phyloP scores from a whole-genome alignment of 1,140 invertebrate genomes.

The Saccostrea glomerata region DNA sequence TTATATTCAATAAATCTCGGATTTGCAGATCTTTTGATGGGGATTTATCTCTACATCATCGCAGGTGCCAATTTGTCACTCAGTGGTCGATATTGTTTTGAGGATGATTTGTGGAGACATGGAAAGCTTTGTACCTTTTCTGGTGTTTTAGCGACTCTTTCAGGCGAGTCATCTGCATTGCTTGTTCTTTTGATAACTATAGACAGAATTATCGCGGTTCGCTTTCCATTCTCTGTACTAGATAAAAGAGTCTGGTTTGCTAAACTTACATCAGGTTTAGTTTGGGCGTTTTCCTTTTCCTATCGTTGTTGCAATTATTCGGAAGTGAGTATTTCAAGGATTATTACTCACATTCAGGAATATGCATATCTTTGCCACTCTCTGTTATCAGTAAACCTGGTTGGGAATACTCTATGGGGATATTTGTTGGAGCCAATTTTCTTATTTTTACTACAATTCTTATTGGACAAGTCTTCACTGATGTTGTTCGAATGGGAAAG shows the following conservation, averaged over 20 bases:
- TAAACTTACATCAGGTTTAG: background rate
- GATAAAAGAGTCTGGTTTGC: background rate
- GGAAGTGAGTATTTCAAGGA: background rate
- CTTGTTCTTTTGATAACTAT: constrained; percentile 65
- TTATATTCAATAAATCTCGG: constrained; percentile 60
- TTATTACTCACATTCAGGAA: constrained; percentile 57
- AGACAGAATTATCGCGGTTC: constrained; percentile 65
- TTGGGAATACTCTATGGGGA: constrained; percentile 59
- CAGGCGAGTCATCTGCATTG: constrained; percentile 64
- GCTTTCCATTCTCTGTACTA: constrained; percentile 62
- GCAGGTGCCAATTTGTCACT: constrained; percentile 65
- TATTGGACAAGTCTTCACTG: constrained; percentile 61
- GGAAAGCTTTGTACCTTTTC: constrained; percentile 62
- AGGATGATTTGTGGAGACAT: constrained; percentile 63
- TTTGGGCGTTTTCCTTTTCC: background rate
- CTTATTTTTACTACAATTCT: constrained; percentile 57
- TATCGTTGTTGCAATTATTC: background rate
- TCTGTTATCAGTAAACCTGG: constrained; percentile 51
- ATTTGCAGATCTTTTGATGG: constrained; percentile 67
- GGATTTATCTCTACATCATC: constrained; percentile 71
- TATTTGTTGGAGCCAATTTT: constrained; percentile 63
- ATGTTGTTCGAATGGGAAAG: background rate
- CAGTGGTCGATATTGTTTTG: constrained; percentile 62
- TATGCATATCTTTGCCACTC: constrained; percentile 65
- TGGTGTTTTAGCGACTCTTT: constrained; percentile 66